Conservation (phyloP, 2,888 invertebrate genomes). For the Papilio elwesi region DNA sequence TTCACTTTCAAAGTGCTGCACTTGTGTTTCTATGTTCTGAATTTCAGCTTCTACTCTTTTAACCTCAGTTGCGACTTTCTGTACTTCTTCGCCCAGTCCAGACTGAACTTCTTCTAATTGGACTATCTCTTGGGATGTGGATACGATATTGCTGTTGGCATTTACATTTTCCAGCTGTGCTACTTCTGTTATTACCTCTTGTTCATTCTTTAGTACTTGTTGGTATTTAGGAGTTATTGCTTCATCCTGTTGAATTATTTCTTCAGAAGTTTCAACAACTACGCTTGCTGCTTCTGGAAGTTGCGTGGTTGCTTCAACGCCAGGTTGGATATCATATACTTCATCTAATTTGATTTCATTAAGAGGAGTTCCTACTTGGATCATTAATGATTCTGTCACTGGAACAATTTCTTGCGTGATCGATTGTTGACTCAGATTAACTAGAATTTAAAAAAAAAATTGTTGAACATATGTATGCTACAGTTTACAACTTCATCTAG, state of each 20-base stretch:
- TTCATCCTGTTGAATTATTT: not conserved
- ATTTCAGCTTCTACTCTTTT: slow-evolving; percentile 45
- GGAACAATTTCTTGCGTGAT: slow-evolving; percentile 30
- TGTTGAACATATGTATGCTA: too few relatives aligned
- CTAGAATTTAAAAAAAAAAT: slow-evolving; percentile 6
- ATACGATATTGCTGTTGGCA: slow-evolving; percentile 42
- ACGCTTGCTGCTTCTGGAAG: slow-evolving; percentile 22
- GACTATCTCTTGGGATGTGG: slow-evolving; percentile 25
- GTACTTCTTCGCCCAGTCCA: slow-evolving; percentile 36
- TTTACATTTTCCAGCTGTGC: slow-evolving; percentile 43
- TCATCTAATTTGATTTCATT: not conserved
- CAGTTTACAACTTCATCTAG: too few relatives aligned
- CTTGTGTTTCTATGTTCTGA: slow-evolving; percentile 38
- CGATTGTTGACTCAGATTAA: slow-evolving; percentile 23
- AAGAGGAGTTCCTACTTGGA: slow-evolving; percentile 4
- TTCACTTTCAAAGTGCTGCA: slow-evolving; percentile 40
- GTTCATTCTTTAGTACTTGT: slow-evolving; percentile 12
- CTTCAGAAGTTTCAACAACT: slow-evolving; percentile 1
- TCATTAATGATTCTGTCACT: slow-evolving; percentile 42
- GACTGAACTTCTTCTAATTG: slow-evolving; percentile 30
- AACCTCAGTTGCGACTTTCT: slow-evolving; percentile 42
- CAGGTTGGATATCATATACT: slow-evolving; percentile 1
- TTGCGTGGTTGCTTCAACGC: slow-evolving; percentile 21
- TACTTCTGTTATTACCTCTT: slow-evolving; percentile 35
- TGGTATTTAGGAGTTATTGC: slow-evolving; percentile 8